phyloP scores from a whole-genome alignment of 1,140 invertebrate genomes.

The Ericerus pela region DNA sequence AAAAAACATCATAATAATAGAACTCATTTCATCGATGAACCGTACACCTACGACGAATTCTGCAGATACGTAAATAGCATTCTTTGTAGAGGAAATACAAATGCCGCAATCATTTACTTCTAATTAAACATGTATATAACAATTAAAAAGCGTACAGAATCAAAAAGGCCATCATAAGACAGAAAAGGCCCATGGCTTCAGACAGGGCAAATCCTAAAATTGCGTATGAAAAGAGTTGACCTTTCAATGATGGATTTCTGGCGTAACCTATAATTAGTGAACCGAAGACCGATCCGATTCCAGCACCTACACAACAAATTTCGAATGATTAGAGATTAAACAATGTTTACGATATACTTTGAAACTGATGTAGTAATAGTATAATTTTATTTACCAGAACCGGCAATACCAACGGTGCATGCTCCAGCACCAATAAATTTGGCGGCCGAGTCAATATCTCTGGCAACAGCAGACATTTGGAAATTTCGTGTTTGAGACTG shows the following conservation, averaged over 20 bases:
- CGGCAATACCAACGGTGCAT: conserved; percentile 98
- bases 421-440: conserved; percentile 99
- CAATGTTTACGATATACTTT: no score
- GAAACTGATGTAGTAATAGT: no score
- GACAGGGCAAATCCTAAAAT: conserved; percentile 98
- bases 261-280: conserved; percentile 98
- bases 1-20: no score
- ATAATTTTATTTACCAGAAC: conserved; percentile 71
- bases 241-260: conserved; percentile 96
- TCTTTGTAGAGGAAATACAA: no score
- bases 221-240: conserved; percentile 98
- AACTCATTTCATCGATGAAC: no score
- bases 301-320: conserved; percentile 71
- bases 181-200: conserved; percentile 99
- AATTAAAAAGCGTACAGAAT: conserved; percentile 97
- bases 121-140: no score
- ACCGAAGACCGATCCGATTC: conserved; percentile 98
- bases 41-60: no score
- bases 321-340: no score
- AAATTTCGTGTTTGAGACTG: conserved; percentile 54
- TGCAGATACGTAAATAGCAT: no score
- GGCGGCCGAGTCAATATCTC: conserved; percentile 99
- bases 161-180: conserved; percentile 99
- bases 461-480: conserved; percentile 77
- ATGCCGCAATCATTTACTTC: no score